These are phyloP conservation scores for Mimachlamys varia DNA, from an alignment of 2,888 invertebrate genomes.

Conservation along the genomic window DNA sequence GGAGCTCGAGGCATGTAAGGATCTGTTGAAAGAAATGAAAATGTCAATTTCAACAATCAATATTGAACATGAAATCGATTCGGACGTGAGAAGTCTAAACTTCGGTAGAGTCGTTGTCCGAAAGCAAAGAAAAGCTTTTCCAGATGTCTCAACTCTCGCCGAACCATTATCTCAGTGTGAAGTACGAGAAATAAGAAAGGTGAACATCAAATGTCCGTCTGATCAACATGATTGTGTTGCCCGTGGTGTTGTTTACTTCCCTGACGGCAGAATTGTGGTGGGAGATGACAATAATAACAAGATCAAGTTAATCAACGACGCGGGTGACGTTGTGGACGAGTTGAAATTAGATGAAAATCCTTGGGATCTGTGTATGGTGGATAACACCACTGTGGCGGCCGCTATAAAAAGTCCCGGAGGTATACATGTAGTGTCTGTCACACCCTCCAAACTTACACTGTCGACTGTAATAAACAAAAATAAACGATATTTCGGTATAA, in stretches of 20 bases:
- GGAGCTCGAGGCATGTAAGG: neutral
- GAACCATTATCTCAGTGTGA: neutral
- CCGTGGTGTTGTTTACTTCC: neutral
- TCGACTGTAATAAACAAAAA: neutral
- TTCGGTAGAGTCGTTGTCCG: neutral
- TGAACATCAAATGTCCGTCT: neutral
- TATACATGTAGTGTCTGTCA: neutral
- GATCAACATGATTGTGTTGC: neutral
- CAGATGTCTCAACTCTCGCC: neutral
- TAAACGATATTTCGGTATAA: neutral
- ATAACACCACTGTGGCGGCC: neutral
- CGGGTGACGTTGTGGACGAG: neutral
- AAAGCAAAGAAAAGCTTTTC: neutral
- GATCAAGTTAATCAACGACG: neutral
- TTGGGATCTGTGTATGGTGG: neutral
- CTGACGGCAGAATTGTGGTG: neutral
- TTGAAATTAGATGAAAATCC: neutral
- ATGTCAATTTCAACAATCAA: neutral
- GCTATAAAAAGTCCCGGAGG: neutral
- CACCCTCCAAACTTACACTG: neutral
- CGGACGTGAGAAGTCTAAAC: neutral
- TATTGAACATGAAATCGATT: neutral
- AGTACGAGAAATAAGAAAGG: neutral
- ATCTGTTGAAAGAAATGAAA: neutral
- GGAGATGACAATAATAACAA: neutral